Evolutionary conservation across 1,140 invertebrate species (phyloP).

Genomic region (Ceratina calcarata): DNA sequence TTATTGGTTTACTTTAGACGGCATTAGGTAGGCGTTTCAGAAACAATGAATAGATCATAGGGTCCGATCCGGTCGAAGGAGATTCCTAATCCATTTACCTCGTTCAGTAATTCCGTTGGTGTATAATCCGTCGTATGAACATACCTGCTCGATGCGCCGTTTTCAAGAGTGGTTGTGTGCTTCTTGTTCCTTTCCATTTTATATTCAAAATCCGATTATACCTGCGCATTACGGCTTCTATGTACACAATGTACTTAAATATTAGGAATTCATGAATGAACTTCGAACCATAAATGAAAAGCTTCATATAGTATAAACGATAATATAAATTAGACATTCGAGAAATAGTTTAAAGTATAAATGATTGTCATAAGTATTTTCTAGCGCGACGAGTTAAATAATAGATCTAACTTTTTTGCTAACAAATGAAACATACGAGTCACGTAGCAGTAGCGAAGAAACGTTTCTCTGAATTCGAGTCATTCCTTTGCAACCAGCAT

Average conservation of each 20-base stretch:
- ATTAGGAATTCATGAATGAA: too few species aligned
- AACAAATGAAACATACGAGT: too few species aligned
- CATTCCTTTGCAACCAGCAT: conserved; percentile 51
- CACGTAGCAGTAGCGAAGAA: background rate
- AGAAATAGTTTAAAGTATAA: background rate
- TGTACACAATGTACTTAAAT: too few species aligned
- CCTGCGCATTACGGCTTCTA: background rate
- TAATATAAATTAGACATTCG: too few species aligned
- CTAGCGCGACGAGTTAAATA: background rate
- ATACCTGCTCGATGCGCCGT: background rate
- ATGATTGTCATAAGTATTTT: background rate
- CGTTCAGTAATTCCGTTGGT: background rate
- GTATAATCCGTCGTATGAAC: background rate
- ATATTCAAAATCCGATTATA: conserved; percentile 22
- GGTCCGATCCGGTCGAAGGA: background rate
- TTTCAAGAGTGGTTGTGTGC: background rate
- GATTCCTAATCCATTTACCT: conserved; percentile 27
- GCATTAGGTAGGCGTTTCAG: background rate
- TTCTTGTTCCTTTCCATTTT: too few species aligned
- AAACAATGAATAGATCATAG: background rate
- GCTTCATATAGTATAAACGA: too few species aligned
- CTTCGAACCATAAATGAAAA: too few species aligned
- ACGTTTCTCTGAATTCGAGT: conserved; percentile 16
- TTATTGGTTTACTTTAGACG: background rate
- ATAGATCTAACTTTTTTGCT: too few species aligned